Conservation (phyloP, 1,140 invertebrate genomes). For the Uloborus diversus region DNA sequence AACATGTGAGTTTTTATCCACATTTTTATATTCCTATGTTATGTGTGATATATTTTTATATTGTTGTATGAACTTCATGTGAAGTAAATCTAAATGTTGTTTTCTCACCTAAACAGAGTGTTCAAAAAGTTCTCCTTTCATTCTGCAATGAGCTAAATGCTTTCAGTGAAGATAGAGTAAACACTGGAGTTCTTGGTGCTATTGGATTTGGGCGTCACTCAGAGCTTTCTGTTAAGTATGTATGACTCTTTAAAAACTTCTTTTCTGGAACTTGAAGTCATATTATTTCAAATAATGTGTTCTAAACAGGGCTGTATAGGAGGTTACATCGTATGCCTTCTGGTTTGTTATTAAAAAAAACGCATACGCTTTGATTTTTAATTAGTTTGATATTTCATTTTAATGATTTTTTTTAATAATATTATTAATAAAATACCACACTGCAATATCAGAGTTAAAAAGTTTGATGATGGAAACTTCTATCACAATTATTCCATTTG, state of each 20-base stretch:
- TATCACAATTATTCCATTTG: background rate
- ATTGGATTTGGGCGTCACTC: slow-evolving; percentile 12
- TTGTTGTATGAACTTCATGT: too few relatives aligned
- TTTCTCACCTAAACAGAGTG: background rate
- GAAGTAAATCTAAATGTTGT: background rate
- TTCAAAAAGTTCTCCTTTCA: background rate
- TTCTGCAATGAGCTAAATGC: background rate
- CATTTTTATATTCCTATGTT: too few relatives aligned
- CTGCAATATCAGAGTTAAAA: background rate
- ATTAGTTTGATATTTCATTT: background rate
- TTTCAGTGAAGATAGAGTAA: slow-evolving; percentile 8
- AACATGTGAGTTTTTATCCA: too few relatives aligned
- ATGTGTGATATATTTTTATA: too few relatives aligned
- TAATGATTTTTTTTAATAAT: background rate
- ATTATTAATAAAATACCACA: background rate
- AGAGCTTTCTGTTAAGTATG: slow-evolving; percentile 22
- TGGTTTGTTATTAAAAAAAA: background rate
- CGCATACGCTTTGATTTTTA: background rate
- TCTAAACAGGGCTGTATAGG: too few relatives aligned
- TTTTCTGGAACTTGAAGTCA: background rate
- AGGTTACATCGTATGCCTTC: too few relatives aligned
- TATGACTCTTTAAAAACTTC: background rate
- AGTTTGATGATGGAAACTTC: too few relatives aligned
- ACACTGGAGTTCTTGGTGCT: background rate
- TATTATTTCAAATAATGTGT: background rate